A percentile compares a stretch with the other conserved stretches of the same genome.
Conservation (phyloP, 2,888 invertebrate species). For the Hydropsyche betteni region DNA sequence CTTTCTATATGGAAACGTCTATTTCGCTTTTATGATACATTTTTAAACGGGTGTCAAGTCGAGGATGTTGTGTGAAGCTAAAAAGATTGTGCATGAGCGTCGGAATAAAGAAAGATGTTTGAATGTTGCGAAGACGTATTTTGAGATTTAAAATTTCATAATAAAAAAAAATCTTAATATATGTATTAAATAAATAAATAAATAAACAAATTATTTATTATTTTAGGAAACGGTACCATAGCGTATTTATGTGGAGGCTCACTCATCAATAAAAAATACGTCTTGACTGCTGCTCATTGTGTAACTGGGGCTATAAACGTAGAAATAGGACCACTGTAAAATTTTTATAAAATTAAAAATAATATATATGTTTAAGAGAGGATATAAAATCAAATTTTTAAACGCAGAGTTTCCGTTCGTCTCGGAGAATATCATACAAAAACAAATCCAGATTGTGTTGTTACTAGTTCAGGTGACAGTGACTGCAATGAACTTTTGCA, state of each 20-base stretch:
- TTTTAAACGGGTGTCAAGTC: conserved; percentile 54
- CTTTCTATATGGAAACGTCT: conserved; percentile 7
- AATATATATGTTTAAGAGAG: background rate
- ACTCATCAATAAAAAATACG: conserved; percentile 67
- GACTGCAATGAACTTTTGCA: conserved; percentile 73
- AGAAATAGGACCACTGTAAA: conserved; percentile 67
- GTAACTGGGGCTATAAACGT: conserved; percentile 63
- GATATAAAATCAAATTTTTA: background rate
- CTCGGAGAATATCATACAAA: conserved; percentile 74
- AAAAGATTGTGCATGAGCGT: too few species aligned
- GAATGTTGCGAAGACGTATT: background rate
- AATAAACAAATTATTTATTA: too few species aligned
- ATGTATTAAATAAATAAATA: background rate
- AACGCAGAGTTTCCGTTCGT: conserved; percentile 63
- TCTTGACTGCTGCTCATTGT: conserved; percentile 73
- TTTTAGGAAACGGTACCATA: conserved; percentile 55
- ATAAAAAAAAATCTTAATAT: background rate
- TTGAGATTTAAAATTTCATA: conserved; percentile 6
- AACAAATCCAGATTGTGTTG: conserved; percentile 69
- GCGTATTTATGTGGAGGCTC: conserved; percentile 72
- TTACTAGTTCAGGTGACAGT: conserved; percentile 55
- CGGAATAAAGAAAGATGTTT: too few species aligned
- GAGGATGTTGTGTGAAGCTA: background rate
- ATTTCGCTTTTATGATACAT: conserved; percentile 35
- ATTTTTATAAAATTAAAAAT: conserved; percentile 50